Evolutionary conservation across 2,888 invertebrate species (phyloP).

Genomic region (Hemaris fuciformis): DNA sequence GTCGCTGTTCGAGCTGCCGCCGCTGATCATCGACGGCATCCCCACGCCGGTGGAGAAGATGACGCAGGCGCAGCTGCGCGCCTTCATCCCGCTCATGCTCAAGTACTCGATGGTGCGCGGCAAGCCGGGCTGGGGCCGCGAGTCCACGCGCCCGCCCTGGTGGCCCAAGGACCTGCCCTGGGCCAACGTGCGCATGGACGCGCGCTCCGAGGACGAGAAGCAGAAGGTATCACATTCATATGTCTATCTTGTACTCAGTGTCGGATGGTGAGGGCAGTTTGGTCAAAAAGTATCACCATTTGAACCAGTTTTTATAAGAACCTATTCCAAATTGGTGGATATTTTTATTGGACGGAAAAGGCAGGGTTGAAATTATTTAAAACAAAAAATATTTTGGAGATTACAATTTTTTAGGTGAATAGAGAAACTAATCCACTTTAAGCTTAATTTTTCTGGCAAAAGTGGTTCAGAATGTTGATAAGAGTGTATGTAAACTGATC

Average conservation of each 20-base stretch:
- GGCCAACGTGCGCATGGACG: constrained; percentile 99
- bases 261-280: no score
- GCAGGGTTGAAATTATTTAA: no score
- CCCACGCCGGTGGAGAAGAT: constrained; percentile 99
- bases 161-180: constrained; percentile 99
- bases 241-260: background rate
- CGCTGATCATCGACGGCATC: constrained; percentile 97
- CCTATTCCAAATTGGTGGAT: no score
- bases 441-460: no score
- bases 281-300: no score
- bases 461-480: no score
- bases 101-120: constrained; percentile 97
- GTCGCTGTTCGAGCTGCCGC: constrained; percentile 96
- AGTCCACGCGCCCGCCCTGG: constrained; percentile 97
- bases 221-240: constrained; percentile 88
- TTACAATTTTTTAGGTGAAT: no score
- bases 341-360: no score
- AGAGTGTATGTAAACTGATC: no score
- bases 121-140: constrained; percentile 98
- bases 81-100: constrained; percentile 98
- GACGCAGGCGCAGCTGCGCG: constrained; percentile 98
- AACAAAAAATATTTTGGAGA: no score
- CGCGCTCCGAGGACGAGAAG: constrained; percentile 96
- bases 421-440: no score
- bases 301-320: no score